Evolutionary conservation across 2,888 invertebrate genomes (phyloP).

Genomic region (Tigriopus californicus): DNA sequence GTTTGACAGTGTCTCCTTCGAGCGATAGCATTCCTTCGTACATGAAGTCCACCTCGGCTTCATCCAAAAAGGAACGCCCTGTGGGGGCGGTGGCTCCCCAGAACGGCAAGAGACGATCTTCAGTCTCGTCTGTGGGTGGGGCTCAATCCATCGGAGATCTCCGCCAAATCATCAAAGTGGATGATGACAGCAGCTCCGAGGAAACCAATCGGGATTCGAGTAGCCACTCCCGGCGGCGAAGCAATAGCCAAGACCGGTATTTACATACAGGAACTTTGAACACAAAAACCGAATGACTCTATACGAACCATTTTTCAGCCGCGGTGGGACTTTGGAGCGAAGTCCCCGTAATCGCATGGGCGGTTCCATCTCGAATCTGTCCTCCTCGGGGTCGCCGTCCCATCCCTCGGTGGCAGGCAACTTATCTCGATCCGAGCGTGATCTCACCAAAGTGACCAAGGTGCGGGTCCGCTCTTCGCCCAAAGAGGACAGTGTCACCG

Average conservation of each 20-base stretch:
- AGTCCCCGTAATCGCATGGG: too few relatives aligned
- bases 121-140: not conserved
- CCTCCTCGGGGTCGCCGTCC: not conserved
- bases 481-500: not conserved
- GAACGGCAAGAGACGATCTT: not conserved
- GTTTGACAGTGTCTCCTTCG: not conserved
- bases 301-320: too few relatives aligned
- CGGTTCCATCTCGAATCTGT: too few relatives aligned
- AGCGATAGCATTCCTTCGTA: conserved; percentile 2
- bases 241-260: conserved; percentile 42
- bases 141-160: conserved; percentile 38
- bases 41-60: conserved; percentile 14
- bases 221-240: conserved; percentile 44
- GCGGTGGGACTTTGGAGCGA: too few relatives aligned
- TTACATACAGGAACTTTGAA: too few relatives aligned
- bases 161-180: conserved; percentile 35
- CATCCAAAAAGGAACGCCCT: conserved; percentile 7
- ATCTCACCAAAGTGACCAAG: conserved; percentile 15
- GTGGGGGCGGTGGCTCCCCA: not conserved
- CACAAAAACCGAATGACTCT: too few relatives aligned
- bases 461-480: not conserved
- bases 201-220: conserved; percentile 39
- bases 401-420: not conserved
- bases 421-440: not conserved
- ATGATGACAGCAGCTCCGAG: conserved; percentile 62